Evolutionary conservation across 2,113 vertebrate genomes (phyloP).

Genomic region (Tragelaphus scriptus): DNA sequence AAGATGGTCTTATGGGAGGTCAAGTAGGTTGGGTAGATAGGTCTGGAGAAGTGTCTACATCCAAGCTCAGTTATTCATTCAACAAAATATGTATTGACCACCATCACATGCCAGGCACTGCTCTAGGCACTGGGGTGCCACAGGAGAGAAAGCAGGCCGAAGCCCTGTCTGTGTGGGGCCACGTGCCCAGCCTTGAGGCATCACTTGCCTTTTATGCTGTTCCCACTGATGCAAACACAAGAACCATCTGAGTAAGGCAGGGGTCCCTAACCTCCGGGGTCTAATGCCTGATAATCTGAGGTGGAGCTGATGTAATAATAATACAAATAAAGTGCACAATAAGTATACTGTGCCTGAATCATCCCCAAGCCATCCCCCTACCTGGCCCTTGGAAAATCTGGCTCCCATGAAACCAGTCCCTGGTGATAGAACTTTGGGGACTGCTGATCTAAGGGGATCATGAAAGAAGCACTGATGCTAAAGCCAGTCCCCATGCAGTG

Average conservation of each 20-base stretch:
- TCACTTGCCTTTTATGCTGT: neutral
- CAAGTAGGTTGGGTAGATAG: neutral
- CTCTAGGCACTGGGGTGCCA: neutral
- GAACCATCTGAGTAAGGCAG: neutral
- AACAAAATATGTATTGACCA: neutral
- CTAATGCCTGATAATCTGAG: neutral
- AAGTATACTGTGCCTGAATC: neutral
- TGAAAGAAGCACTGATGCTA: neutral
- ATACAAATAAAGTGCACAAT: neutral
- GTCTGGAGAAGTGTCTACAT: neutral
- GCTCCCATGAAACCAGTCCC: neutral
- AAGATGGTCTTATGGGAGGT: neutral
- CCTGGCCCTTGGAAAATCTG: neutral
- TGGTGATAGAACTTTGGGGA: neutral
- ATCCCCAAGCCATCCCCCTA: neutral
- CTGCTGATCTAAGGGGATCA: neutral
- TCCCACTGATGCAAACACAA: neutral
- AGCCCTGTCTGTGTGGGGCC: neutral
- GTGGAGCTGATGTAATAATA: neutral
- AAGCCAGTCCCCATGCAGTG: neutral
- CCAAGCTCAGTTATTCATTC: neutral
- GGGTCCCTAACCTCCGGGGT: neutral
- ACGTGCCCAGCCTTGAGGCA: rapidly evolving
- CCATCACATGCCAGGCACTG: neutral
- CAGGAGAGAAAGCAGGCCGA: neutral